Base-by-base conservation (phyloP, 2,797 vertebrate genomes). In the Anolis apletophallus region DNA sequence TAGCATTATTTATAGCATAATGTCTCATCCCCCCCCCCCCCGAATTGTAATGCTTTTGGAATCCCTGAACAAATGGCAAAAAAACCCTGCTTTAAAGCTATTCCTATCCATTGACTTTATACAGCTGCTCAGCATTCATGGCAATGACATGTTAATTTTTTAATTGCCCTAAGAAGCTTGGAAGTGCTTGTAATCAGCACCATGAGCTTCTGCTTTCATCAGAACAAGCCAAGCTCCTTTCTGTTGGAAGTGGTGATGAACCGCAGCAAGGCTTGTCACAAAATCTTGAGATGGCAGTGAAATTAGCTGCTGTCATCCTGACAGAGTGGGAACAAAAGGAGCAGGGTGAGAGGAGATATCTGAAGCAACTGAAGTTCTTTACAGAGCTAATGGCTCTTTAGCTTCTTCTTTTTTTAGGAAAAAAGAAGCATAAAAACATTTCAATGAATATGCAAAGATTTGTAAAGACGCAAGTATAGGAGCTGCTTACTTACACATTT, bases 101-200 rank as follows among this genome's bases (percentile, higher is more conserved):
- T 23, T 9, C 0, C 0, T 6, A 1, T 84, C 64, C 46, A 87
- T 17, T 23, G 19, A 74, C 5, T 87, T 40, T 23, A 3, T 11
- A 46, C 61, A 64, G 26, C 13, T 3, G 14, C 9, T 86, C 36
- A 36, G 50, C 55, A 83, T 68, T 84, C 55, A 81, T 8, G 83
- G 52, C 10, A 71, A 21, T 0, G 0, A 29, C 0, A 26, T 0
- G 0, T 19, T 83, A 0, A 64, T 59, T 84, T 85, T 54, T 83
- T 68, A 69, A 3, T 8, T 16, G 10, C 17, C 8, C 36, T 1
- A 11, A 54, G 4, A 77, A 54, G 5, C 0, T 46, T 40, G 0
- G 1, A n/a, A 87, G 57, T 83, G 12, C 10, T 40, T 79, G 59
- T 26, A 32, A 3, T n/a, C 73, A 79, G 5, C 14, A 34, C 19